A percentile compares a stretch with the other conserved stretches of the same genome.
Conservation (phyloP, 2,797 vertebrate species). For the Alca torda region DNA sequence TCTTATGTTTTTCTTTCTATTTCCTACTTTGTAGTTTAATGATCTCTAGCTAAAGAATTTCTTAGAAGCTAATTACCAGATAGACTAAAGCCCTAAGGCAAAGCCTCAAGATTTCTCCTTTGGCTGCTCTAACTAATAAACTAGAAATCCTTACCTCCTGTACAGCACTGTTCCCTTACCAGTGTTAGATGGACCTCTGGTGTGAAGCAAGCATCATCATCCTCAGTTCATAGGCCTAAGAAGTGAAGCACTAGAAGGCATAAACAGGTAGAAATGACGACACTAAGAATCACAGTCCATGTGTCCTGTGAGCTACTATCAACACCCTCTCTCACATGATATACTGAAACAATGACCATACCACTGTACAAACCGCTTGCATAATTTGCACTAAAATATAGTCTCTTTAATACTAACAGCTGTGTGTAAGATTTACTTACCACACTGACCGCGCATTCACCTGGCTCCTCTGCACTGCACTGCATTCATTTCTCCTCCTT, state of each 20-base stretch:
- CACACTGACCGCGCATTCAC: neutral
- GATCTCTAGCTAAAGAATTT: neutral
- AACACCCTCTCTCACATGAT: neutral
- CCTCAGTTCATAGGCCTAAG: neutral
- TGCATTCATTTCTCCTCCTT: neutral
- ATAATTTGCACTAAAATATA: conserved; percentile 1
- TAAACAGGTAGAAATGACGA: neutral
- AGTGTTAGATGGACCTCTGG: neutral
- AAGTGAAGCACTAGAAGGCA: neutral
- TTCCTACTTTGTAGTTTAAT: neutral
- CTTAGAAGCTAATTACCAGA: neutral
- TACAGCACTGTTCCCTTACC: neutral
- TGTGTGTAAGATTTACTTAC: neutral
- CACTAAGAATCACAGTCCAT: neutral
- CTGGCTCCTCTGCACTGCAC: neutral
- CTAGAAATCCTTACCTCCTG: neutral
- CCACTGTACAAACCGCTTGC: neutral
- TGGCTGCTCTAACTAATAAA: neutral
- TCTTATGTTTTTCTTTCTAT: neutral
- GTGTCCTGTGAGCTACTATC: neutral
- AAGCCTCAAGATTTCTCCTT: neutral
- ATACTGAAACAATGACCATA: neutral
- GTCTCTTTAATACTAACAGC: neutral
- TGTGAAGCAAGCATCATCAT: neutral
- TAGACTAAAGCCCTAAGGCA: neutral